Evolutionary conservation across 2,797 vertebrate species (phyloP).

Genomic region (Sciurus vulgaris): DNA sequence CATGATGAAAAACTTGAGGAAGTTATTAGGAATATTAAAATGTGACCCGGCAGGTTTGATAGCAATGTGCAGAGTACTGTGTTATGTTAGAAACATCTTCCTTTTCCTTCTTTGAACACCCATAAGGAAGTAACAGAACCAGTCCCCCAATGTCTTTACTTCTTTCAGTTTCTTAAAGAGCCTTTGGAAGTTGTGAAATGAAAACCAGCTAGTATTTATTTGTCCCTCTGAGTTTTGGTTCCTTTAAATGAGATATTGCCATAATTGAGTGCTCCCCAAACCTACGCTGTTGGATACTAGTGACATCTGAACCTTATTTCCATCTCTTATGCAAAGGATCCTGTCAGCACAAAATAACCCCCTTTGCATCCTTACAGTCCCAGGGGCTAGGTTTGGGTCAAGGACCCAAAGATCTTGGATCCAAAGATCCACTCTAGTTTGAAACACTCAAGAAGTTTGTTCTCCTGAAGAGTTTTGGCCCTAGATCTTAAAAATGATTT

Average conservation of each 20-base stretch:
- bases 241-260: not conserved
- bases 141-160: not conserved
- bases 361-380: not conserved
- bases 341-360: not conserved
- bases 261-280: not conserved
- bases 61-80: not conserved
- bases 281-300: not conserved
- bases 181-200: not conserved
- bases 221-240: not conserved
- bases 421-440: not conserved
- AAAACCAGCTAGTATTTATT: not conserved
- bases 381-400: not conserved
- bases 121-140: not conserved
- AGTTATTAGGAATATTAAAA: slow-evolving; percentile 37
- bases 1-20: not conserved
- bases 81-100: slow-evolving; percentile 26
- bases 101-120: slow-evolving; percentile 10
- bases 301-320: not conserved
- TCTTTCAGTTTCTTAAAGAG: slow-evolving; percentile 25
- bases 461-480: not conserved
- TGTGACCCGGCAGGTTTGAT: slow-evolving; percentile 10
- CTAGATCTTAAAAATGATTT: not conserved
- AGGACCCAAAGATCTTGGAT: not conserved
- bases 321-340: not conserved
- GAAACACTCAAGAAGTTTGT: not conserved